Evolutionary conservation across 2,888 invertebrate genomes (phyloP), one percentile per base, ranked within the genome.

Genomic region (Drosophila pseudotakahashii): DNA sequence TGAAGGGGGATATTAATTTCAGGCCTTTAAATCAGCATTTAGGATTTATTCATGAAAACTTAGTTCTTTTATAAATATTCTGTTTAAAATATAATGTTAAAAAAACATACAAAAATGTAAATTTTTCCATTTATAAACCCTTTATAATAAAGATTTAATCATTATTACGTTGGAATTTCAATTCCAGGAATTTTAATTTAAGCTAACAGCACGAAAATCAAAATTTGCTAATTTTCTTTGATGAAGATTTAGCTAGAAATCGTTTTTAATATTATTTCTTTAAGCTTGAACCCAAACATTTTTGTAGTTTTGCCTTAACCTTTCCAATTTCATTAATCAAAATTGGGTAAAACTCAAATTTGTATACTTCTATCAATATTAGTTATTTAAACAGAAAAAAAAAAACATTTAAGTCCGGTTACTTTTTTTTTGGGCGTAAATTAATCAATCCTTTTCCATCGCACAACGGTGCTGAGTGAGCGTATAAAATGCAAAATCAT

Each of bases 401-500:
- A 42, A 41, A 3, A 16, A 16, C 36, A 53, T 44, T 55, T 9
- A 16, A 44, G 19, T 32, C 52, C 16, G 51, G 26, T 54, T 60
- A 19, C n/a, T n/a, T 42, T 63, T 39, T 45, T 52, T 58, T 48
- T 16, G 51, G 55, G 54, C 52, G 58, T 61, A 72, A 75, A 75
- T 75, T 72, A 75, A 75, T 75, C 64, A 75, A 62, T 55, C 50
- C 58, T 70, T 54, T 41, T 30, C 54, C 30, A 45, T 50, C 71
- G 68, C 62, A 63, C 62, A 63, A 61, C 62, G 62, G 62, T 69
- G 77, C 73, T 88, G 73, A 75, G 75, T 75, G 76, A 81, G 68
- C 72, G 66, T 59, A 69, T 45, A 81, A 89, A 84, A 76, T 81
- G 89, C 88, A 77, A 88, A 88, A 85, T 90, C 90, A 90, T 90